Evolutionary conservation across 1,140 invertebrate species (phyloP).

Genomic region (Bombus turneri): DNA sequence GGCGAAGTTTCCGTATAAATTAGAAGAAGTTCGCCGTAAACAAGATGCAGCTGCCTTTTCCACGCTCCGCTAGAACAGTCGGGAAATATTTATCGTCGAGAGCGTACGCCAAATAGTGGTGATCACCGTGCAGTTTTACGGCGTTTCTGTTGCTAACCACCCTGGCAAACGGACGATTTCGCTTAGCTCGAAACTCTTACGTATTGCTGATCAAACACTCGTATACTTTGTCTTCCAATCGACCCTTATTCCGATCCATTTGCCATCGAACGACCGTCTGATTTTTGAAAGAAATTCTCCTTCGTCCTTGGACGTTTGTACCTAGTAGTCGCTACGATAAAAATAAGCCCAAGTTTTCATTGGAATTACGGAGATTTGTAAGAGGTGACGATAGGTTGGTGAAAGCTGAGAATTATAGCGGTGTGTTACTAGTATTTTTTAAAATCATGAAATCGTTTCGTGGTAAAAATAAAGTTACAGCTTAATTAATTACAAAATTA

Average conservation of each 20-base stretch:
- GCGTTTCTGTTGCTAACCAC: conserved; percentile 21
- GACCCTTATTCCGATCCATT: conserved; percentile 35
- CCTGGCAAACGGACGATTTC: conserved; percentile 7
- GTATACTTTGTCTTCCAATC: conserved; percentile 17
- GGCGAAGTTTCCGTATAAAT: conserved; percentile 42
- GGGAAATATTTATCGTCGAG: conserved; percentile 29
- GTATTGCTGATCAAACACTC: conserved; percentile 51
- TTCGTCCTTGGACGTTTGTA: background rate
- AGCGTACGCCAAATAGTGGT: conserved; percentile 22
- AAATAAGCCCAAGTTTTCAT: too few relatives aligned
- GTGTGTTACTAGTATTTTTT: background rate
- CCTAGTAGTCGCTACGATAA: background rate
- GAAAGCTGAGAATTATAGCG: too few relatives aligned
- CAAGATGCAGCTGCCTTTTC: conserved; percentile 34
- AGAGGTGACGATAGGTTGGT: background rate
- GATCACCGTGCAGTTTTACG: conserved; percentile 36
- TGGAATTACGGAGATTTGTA: background rate
- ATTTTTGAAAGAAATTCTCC: background rate
- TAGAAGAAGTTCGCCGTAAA: conserved; percentile 25
- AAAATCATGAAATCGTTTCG: background rate
- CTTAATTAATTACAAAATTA: background rate
- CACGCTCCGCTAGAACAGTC: conserved; percentile 27
- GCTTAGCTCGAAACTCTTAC: conserved; percentile 35
- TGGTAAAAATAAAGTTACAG: background rate
- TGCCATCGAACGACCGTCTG: conserved; percentile 11